Evolutionary conservation across 2,113 vertebrate genomes (phyloP), one percentile per base, ranked within the genome.

Genomic region (Paedocypris sp.): DNA sequence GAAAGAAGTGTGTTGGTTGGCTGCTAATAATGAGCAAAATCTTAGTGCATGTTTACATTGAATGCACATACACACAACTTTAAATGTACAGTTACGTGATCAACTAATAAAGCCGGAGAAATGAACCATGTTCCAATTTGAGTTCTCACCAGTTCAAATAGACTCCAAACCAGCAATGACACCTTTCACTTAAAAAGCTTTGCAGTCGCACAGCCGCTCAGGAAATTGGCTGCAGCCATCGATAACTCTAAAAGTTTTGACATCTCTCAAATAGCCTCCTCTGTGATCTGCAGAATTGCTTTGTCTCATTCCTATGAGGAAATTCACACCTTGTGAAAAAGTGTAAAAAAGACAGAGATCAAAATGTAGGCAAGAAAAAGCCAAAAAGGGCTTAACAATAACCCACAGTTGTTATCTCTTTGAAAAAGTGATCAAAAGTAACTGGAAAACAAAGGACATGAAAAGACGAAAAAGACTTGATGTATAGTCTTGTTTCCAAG

Each of bases 251-350:
- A 41, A 56, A 41, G 35, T 41, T 56, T 41, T 56, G 52, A 56
- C 52, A 56, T 15, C 29, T 56, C 52, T 41, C 52, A 56, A 56
- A 56, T n/a, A 41, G 23, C 36, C 23, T 28, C 15, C 52, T 41
- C 52, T 56, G 36, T 41, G 36, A 41, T 41, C 22, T 41, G 10
- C 10, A 56, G 52, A 56, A 41, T 29, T 56, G 23, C 52, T 41
- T 56, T 56, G 16, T 19, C 9, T 15, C 23, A 29, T 41, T 36
- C 36, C 36, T 41, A 26, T 41, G 10, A 56, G 19, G 52, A 41
- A 56, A 56, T 29, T 56, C 35, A 56, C 41, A 28, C 23, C 35
- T 56, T 56, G 23, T 28, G 36, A 16, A 28, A 10, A 22, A 38
- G 35, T 12, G 49, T 15, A 7, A 22, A 20, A 32, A 3, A 54